phyloP scores from a whole-genome alignment of 2,888 invertebrate genomes.

The Silvanus unidentatus region DNA sequence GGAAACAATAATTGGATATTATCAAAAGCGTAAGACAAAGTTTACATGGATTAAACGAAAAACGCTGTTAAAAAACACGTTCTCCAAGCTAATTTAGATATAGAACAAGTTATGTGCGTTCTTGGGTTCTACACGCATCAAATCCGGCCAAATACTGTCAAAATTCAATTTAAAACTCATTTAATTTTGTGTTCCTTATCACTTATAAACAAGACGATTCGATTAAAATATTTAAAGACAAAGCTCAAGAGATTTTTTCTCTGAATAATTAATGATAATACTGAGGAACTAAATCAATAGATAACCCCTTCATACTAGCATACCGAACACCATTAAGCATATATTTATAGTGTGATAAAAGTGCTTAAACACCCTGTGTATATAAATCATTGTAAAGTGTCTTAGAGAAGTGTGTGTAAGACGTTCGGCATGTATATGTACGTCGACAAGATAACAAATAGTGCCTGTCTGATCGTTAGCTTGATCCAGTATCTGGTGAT shows the following conservation, averaged over 20 bases:
- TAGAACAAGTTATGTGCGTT: neutral
- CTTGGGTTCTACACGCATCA: neutral
- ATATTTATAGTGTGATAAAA: slow-evolving; percentile 2
- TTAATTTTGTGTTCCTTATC: slow-evolving; percentile 14
- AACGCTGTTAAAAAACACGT: neutral
- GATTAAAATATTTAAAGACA: neutral
- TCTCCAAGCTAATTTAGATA: neutral
- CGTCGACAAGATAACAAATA: slow-evolving; percentile 11
- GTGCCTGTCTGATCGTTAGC: slow-evolving; percentile 22
- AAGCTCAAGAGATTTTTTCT: too few species aligned
- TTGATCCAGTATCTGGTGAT: slow-evolving; percentile 31
- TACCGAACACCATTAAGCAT: neutral
- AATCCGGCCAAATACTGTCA: slow-evolving; percentile 7
- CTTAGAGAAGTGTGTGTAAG: neutral
- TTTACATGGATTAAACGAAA: too few species aligned
- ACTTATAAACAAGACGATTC: slow-evolving; percentile 3
- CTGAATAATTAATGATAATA: neutral
- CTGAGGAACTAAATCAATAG: neutral
- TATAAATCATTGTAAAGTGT: neutral
- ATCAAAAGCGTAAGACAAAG: too few species aligned
- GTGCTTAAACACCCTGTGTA: neutral
- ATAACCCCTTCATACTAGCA: neutral
- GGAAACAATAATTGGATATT: too few species aligned
- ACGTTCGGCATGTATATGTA: slow-evolving; percentile 1
- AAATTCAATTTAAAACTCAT: slow-evolving; percentile 8